Evolutionary conservation across 2,113 vertebrate genomes (phyloP).

Genomic region (Puffinus mauretanicus): DNA sequence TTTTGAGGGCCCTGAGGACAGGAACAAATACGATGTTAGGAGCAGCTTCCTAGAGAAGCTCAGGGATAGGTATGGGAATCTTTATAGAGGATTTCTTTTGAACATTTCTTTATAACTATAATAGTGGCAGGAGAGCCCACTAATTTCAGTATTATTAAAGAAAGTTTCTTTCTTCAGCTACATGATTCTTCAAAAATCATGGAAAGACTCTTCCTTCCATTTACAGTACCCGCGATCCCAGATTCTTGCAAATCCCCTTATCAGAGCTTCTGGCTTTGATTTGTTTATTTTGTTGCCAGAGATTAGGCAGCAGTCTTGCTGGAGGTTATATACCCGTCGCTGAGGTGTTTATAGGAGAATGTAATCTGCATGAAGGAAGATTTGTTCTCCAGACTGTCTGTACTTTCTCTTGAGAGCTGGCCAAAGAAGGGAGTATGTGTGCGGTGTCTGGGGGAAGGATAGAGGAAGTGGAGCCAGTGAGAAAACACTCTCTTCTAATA

Average conservation of each 20-base stretch:
- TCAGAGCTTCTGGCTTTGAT: background rate
- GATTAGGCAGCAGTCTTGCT: conserved; percentile 9
- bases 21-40: rapidly evolving
- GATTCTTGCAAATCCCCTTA: background rate
- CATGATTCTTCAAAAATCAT: background rate
- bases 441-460: background rate
- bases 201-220: background rate
- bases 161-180: background rate
- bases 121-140: background rate
- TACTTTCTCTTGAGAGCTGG: conserved; percentile 9
- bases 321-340: background rate
- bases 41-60: background rate
- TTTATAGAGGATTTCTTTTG: background rate
- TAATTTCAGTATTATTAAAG: background rate
- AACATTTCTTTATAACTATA: background rate
- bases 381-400: conserved; percentile 6
- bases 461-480: background rate
- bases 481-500: background rate
- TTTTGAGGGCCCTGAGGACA: background rate
- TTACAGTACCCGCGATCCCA: background rate
- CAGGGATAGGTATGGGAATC: background rate
- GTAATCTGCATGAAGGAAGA: background rate
- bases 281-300: background rate
- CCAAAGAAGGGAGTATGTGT: conserved; percentile 7
- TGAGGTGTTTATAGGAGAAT: conserved; percentile 22